These are phyloP conservation scores for Oscheius sp. DNA, from an alignment of 2,888 invertebrate genomes.

Conservation along the genomic window DNA sequence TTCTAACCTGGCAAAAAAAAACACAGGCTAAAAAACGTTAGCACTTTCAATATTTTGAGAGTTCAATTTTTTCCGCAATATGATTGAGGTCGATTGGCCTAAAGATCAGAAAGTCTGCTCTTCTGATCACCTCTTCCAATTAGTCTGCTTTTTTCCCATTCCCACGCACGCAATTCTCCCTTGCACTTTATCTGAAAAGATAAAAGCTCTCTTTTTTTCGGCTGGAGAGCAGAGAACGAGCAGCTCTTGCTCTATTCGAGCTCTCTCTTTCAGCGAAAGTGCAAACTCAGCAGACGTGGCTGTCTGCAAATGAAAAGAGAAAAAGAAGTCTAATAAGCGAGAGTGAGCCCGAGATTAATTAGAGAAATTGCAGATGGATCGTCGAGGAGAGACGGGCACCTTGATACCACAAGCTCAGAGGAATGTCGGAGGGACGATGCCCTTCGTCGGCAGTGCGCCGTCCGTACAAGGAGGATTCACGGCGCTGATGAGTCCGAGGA, in stretches of 20 bases:
- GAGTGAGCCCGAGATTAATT: neutral
- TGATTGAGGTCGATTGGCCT: neutral
- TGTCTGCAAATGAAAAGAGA: neutral
- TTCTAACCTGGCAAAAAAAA: neutral
- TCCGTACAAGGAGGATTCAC: slow-evolving; percentile 19
- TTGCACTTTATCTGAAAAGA: neutral
- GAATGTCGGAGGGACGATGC: slow-evolving; percentile 20
- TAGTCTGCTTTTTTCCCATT: neutral
- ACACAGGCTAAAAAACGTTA: neutral
- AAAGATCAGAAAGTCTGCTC: neutral
- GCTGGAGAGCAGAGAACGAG: neutral
- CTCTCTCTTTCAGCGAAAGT: slow-evolving; percentile 6
- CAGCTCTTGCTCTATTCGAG: neutral
- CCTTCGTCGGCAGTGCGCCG: slow-evolving; percentile 36
- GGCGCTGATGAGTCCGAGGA: slow-evolving; percentile 25
- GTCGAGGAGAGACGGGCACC: slow-evolving; percentile 36
- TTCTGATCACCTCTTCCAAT: neutral
- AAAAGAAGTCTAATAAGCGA: neutral
- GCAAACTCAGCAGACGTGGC: neutral
- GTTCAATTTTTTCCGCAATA: neutral
- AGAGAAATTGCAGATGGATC: slow-evolving; percentile 31
- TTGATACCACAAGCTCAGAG: slow-evolving; percentile 37
- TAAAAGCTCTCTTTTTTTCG: neutral
- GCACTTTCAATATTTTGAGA: neutral
- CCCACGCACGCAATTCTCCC: neutral